Evolutionary conservation across 1,140 invertebrate species (phyloP).

Genomic region (Anoplolepis gracilipes): DNA sequence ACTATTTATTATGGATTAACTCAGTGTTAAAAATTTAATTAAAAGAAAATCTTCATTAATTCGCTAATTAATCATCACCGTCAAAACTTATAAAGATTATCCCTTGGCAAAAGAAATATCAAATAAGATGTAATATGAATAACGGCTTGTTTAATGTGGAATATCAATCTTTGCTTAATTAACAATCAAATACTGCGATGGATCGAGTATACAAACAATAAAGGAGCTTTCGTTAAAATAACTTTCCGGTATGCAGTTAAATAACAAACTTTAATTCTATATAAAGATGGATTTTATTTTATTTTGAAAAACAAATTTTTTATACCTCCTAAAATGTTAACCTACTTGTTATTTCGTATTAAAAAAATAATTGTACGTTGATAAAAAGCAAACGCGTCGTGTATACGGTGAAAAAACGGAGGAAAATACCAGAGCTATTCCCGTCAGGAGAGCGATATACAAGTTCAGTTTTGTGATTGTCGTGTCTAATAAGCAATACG

Average conservation of each 20-base stretch:
- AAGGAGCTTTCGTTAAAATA: background rate
- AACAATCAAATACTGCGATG: background rate
- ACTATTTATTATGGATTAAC: background rate
- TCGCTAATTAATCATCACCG: background rate
- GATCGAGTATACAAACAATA: background rate
- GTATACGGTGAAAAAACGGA: background rate
- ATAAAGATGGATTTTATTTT: too few relatives aligned
- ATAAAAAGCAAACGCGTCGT: too few relatives aligned
- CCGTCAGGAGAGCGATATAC: background rate
- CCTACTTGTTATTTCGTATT: background rate
- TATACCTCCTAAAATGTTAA: background rate
- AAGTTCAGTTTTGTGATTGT: background rate
- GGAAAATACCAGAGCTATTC: background rate
- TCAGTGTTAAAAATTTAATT: background rate
- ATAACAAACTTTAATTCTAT: background rate
- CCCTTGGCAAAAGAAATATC: background rate
- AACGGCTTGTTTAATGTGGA: too few relatives aligned
- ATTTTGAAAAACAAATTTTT: background rate
- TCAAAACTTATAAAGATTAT: background rate
- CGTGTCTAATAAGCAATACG: conserved; percentile 1
- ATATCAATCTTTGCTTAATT: background rate
- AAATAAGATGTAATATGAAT: background rate
- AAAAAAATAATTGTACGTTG: background rate
- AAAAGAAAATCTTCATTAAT: background rate
- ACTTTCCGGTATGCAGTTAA: background rate